These are phyloP conservation scores for Metaphire vulgaris DNA, from an alignment of 1,140 invertebrate genomes.

Conservation along the genomic window DNA sequence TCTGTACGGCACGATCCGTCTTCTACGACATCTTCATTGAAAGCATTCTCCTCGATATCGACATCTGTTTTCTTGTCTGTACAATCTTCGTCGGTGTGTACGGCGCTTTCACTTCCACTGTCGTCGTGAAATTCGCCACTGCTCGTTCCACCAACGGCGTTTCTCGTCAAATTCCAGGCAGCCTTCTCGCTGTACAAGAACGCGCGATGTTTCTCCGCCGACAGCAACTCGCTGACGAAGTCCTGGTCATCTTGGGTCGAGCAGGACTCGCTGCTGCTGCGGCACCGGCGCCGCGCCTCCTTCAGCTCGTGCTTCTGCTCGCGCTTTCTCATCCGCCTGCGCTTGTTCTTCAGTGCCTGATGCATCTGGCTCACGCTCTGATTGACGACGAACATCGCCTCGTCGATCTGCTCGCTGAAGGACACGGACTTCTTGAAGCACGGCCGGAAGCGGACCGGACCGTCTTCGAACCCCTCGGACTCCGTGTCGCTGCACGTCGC, in stretches of 20 bases:
- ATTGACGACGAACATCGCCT: conserved; percentile 41
- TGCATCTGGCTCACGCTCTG: conserved; percentile 44
- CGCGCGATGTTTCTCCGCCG: too few species aligned
- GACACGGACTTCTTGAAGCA: conserved; percentile 40
- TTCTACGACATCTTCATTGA: too few species aligned
- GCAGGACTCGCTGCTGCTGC: background rate
- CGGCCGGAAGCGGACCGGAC: background rate
- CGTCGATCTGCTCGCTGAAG: conserved; percentile 46
- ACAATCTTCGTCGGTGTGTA: too few species aligned
- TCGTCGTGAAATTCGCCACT: too few species aligned
- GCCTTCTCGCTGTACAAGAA: too few species aligned
- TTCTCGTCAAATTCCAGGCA: too few species aligned
- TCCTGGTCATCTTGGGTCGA: background rate
- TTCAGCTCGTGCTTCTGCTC: conserved; percentile 36
- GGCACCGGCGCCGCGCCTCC: conserved; percentile 19
- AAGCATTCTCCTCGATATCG: too few species aligned
- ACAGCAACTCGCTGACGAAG: too few species aligned
- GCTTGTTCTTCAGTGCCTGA: conserved; percentile 44
- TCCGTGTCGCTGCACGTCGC: background rate
- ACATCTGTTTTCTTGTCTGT: too few species aligned
- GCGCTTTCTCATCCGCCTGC: conserved; percentile 38
- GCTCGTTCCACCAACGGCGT: too few species aligned
- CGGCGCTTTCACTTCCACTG: too few species aligned
- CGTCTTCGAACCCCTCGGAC: conserved; percentile 16
- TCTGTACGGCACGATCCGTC: too few species aligned